These are phyloP conservation scores for Taxidea taxus DNA, from an alignment of 2,113 vertebrate genomes.

Conservation along the genomic window DNA sequence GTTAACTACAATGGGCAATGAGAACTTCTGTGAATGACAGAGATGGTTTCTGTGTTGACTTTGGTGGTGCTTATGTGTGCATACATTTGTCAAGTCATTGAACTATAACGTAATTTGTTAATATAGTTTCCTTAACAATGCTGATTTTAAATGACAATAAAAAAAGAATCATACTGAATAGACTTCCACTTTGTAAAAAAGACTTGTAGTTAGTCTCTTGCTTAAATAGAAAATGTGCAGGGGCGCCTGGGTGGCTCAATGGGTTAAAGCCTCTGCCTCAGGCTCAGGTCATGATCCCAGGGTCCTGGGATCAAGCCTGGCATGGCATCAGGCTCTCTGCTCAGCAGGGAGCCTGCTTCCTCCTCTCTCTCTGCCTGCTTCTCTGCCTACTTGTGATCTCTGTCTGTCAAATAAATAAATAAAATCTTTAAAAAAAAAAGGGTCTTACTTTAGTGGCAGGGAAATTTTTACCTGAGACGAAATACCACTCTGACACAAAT, in stretches of 20 bases:
- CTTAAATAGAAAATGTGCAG: neutral
- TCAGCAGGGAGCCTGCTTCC: too few relatives aligned
- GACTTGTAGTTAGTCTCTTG: neutral
- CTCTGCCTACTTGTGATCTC: too few relatives aligned
- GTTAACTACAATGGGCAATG: neutral
- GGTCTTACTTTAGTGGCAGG: neutral
- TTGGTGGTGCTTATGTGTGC: neutral
- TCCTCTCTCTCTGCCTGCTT: too few relatives aligned
- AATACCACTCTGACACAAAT: neutral
- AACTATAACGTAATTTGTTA: neutral
- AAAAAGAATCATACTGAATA: neutral
- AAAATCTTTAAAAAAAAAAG: too few relatives aligned
- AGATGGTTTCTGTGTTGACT: neutral
- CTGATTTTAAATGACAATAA: neutral
- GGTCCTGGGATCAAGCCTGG: too few relatives aligned
- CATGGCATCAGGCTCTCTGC: too few relatives aligned
- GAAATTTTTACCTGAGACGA: neutral
- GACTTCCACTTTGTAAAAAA: neutral
- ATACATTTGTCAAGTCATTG: neutral
- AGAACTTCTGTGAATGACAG: neutral
- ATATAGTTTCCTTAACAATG: neutral
- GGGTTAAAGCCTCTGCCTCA: too few relatives aligned
- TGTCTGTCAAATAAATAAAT: too few relatives aligned
- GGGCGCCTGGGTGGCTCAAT: too few relatives aligned
- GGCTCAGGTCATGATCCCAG: too few relatives aligned